A percentile compares a stretch with the other conserved stretches of the same genome.
Evolutionary conservation across 2,113 vertebrate species (phyloP).

Genomic region (Brachyistius frenatus): DNA sequence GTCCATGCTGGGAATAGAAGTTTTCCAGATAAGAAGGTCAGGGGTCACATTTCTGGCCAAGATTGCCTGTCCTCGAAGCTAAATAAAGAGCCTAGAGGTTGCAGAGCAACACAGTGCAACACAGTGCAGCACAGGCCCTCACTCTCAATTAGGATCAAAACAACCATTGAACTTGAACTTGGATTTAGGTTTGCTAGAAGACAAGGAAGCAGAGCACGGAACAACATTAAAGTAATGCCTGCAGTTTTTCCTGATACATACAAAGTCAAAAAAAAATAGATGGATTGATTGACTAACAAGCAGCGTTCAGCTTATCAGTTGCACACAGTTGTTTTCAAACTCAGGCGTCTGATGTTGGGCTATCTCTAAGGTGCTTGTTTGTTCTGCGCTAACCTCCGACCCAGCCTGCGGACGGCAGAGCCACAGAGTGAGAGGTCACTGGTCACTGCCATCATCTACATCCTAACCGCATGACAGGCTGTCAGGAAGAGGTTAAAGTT

Average conservation of each 20-base stretch:
- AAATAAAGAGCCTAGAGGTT: slow-evolving; percentile 82
- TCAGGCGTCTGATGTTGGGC: slow-evolving; percentile 11
- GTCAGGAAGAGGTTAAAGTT: slow-evolving; percentile 65
- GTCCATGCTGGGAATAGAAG: slow-evolving; percentile 80
- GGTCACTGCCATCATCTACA: slow-evolving; percentile 76
- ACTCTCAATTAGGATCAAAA: slow-evolving; percentile 75
- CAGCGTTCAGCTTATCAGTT: slow-evolving; percentile 18
- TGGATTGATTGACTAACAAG: slow-evolving; percentile 29
- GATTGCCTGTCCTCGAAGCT: slow-evolving; percentile 79
- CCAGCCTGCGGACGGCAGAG: slow-evolving; percentile 56
- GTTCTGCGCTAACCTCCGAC: slow-evolving; percentile 57
- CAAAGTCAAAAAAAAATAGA: background rate
- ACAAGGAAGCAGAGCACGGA: slow-evolving; percentile 16
- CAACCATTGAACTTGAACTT: slow-evolving; percentile 57
- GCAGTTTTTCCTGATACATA: background rate
- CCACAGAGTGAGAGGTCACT: slow-evolving; percentile 63
- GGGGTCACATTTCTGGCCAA: slow-evolving; percentile 83
- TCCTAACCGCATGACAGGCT: slow-evolving; percentile 75
- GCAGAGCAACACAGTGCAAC: slow-evolving; percentile 63
- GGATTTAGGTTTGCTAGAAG: slow-evolving; percentile 48
- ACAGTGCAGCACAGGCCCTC: slow-evolving; percentile 57
- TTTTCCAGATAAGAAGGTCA: slow-evolving; percentile 82
- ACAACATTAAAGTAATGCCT: slow-evolving; percentile 12
- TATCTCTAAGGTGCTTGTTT: slow-evolving; percentile 67
- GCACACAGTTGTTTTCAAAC: slow-evolving; percentile 37